Evolutionary conservation across 2,888 invertebrate genomes (phyloP), one percentile per base, ranked within the genome.

Genomic region (Lasioglossum marginatum): DNA sequence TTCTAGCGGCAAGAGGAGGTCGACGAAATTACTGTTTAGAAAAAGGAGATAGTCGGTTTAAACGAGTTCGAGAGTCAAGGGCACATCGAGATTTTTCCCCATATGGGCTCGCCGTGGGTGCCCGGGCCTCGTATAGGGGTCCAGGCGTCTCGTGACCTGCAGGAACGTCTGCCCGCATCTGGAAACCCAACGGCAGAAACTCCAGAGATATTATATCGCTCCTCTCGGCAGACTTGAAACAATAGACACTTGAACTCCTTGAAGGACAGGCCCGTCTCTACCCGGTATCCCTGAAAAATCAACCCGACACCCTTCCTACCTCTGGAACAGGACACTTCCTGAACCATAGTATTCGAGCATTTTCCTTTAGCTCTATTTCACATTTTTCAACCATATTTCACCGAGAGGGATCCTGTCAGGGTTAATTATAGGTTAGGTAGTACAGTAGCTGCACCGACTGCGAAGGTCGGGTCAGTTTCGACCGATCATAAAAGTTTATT

Each of bases 161-260:
- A 77, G 78, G 81, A 86, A 82, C 86, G 82, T 83, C 87, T 91
- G 90, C 93, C 93, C 93, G 93, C 93, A 93, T 93, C 89, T 92
- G 88, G 88, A 90, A 91, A 91, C 87, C 87, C 87, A 88, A 72
- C 87, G 76, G 86, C 83, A 77, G 87, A 83, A 85, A 34, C 85
- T 81, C 85, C 70, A 88, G 77, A 90, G 92, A 94, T 94, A 94
- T 94, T 93, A 92, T 90, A 92, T 94, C 93, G 92, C 93, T 81
- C 23, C 85, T 82, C 86, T 85, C 87, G 81, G 72, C 82, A 40
- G 86, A 87, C 88, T 91, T 93, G 90, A 94, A 91, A 94, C 93
- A 94, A 94, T 93, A 91, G 91, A 91, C 87, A 90, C 91, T 91
- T 82, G 79, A 87, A 81, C 87, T 88, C 80, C 78, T 82, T 81